Conservation (phyloP, 2,888 invertebrate genomes). For the Drosophila rellima region DNA sequence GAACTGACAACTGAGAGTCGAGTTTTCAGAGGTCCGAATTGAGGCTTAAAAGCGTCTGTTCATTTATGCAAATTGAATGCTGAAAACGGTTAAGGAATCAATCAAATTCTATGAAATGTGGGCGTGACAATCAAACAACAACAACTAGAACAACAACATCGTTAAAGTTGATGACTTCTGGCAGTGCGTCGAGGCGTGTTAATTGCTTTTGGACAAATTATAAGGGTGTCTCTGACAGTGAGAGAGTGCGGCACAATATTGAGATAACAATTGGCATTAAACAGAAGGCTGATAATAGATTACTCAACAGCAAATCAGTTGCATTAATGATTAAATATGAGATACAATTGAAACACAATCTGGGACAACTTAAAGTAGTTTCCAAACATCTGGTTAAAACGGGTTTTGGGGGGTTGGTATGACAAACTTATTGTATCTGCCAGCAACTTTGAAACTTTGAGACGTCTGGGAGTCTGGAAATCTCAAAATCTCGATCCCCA, state of each 20-base stretch:
- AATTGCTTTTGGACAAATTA: constrained; percentile 61
- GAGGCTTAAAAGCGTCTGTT: constrained; percentile 17
- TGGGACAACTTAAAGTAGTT: constrained; percentile 5
- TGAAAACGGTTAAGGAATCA: constrained; percentile 67
- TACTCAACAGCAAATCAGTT: constrained; percentile 31
- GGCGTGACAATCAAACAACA: constrained; percentile 44
- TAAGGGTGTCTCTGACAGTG: constrained; percentile 32
- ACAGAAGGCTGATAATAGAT: constrained; percentile 15
- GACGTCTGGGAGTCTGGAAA: not conserved
- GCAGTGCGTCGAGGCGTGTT: constrained; percentile 61
- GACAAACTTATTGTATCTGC: constrained; percentile 56
- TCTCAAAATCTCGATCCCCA: not conserved
- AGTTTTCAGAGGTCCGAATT: not conserved
- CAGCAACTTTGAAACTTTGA: constrained; percentile 29
- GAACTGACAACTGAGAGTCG: constrained; percentile 3
- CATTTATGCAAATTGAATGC: constrained; percentile 74
- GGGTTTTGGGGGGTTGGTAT: not conserved
- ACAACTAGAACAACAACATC: constrained; percentile 7
- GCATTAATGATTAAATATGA: not conserved
- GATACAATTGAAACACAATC: not conserved
- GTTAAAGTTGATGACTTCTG: constrained; percentile 52
- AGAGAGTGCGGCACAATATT: not conserved
- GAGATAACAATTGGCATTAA: constrained; percentile 25
- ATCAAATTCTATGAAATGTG: constrained; percentile 64
- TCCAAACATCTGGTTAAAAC: not conserved